phyloP scores from a whole-genome alignment of 1,140 invertebrate species.

The Leptinotarsa lineolata region DNA sequence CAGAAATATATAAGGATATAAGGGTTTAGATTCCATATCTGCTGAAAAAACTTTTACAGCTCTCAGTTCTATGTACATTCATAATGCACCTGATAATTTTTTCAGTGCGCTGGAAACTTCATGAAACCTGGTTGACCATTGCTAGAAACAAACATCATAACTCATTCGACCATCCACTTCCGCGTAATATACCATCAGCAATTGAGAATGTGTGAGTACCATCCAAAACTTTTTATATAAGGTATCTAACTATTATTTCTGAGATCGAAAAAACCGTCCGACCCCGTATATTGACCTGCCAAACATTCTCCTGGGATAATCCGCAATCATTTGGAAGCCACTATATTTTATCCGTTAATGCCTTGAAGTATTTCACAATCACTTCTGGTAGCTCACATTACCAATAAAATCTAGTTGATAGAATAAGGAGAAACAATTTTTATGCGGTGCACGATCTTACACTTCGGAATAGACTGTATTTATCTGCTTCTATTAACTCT shows the following conservation, averaged over 20 bases:
- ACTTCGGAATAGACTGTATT: slow-evolving; percentile 32
- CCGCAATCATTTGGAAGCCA: not conserved
- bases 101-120: no score
- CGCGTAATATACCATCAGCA: no score
- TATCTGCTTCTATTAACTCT: slow-evolving; percentile 36
- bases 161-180: no score
- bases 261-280: not conserved
- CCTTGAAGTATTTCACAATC: not conserved
- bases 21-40: no score
- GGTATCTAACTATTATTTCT: not conserved
- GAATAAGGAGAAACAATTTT: not conserved
- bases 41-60: no score
- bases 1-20: no score
- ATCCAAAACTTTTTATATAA: no score
- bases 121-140: no score
- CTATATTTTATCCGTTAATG: not conserved
- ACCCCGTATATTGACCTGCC: not conserved
- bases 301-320: not conserved
- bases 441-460: not conserved
- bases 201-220: no score
- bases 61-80: no score
- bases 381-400: slow-evolving; percentile 5
- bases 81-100: no score
- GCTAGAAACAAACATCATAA: no score
- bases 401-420: slow-evolving; percentile 2